Base-by-base conservation (phyloP, 2,113 vertebrate genomes). In the Danionella cerebrum region DNA sequence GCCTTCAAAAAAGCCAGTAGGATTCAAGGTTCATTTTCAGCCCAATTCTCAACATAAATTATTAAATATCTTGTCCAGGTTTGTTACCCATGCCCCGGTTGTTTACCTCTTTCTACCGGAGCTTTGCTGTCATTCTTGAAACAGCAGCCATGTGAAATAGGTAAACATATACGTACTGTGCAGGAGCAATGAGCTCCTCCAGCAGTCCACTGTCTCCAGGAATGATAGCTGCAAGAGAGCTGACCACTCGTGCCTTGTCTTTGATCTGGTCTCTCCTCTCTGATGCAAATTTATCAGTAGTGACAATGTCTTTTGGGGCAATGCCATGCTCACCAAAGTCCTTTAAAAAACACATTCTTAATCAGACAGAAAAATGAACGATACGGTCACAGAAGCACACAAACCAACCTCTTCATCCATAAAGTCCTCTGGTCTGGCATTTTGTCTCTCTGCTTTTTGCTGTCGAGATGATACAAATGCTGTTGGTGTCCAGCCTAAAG, bases 251-350 rank as follows among this genome's bases (percentile, higher is more conserved):
- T 21, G 93, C 92, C 44, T 92, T 96, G 68, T 95, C 93, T 58
- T 80, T 78, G 31, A 91, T 82, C 64, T 63, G 79, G 38, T 95
- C 92, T 59, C 84, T 90, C 72, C 82, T 84, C 75, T 89, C 84
- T 10, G 94, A 97, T 5, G 88, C 82, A 84, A 97, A 99, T 71
- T 94, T 89, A 41, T 87, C 89, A 1, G 92, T 94, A 29, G 93
- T 94, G 35, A 88, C 89, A 81, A 98, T 97, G 4, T 91, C 84
- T 65, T 79, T 84, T 11, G 96, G 94, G 12, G 95, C 95, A 64
- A 98, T 99, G 33, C 96, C 96, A 73, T 95, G 94, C 79, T 99
- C 96, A 63, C 92, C 67, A 5, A 98, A 88, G 82, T 99, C 96
- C 96, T 98, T 53, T 0, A 74, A 70, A 74, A 7, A 6, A 29